phyloP scores from a whole-genome alignment of 2,113 vertebrate species.

The Oceanites oceanicus region DNA sequence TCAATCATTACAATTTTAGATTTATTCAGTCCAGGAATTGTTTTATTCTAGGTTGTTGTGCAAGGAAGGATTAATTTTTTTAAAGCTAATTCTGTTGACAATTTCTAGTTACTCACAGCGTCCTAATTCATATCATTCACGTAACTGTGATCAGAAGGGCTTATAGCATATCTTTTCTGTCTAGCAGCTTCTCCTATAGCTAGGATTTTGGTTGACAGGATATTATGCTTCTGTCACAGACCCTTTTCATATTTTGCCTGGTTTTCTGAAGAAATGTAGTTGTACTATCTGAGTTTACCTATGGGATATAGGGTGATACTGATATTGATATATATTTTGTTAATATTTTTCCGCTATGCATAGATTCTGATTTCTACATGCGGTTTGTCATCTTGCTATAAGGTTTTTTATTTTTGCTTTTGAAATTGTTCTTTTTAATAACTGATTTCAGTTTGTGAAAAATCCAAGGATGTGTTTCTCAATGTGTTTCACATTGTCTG shows the following conservation, averaged over 20 bases:
- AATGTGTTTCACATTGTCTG: neutral
- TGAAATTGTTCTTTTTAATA: neutral
- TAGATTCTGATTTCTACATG: neutral
- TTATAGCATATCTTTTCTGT: neutral
- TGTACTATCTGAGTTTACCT: neutral
- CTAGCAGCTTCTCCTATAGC: neutral
- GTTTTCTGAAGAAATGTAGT: neutral
- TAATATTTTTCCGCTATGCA: neutral
- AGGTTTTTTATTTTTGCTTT: neutral
- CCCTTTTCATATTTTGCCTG: neutral
- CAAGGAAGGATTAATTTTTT: neutral
- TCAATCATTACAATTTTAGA: neutral
- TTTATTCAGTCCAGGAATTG: neutral
- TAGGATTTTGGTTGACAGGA: neutral
- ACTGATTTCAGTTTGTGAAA: neutral
- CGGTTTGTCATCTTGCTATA: neutral
- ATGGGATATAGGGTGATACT: neutral
- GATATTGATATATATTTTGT: neutral
- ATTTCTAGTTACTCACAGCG: neutral
- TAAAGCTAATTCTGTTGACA: neutral
- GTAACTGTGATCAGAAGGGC: neutral
- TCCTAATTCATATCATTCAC: neutral
- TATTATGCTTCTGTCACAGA: neutral
- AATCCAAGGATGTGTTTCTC: neutral
- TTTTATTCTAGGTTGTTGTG: neutral